Percentiles rank a stretch among this genome's conserved stretches.
phyloP scores from a whole-genome alignment of 2,113 vertebrate genomes.

The Clupea harengus region DNA sequence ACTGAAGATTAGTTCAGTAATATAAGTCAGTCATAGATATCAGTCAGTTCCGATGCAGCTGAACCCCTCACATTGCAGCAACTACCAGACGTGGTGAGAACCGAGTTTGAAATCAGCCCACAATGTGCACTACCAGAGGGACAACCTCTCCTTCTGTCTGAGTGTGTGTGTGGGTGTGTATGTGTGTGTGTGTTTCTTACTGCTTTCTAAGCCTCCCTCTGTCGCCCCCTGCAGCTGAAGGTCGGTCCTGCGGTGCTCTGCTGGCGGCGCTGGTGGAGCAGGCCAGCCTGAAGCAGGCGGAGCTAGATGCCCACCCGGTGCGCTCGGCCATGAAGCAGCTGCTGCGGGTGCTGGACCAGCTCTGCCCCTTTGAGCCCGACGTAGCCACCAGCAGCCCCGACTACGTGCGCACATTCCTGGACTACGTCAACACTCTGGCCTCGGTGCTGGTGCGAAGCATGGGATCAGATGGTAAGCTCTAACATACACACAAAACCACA shows the following conservation, averaged over 20 bases:
- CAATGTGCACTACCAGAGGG: not conserved
- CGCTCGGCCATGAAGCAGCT: constrained; percentile 81
- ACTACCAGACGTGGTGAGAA: not conserved
- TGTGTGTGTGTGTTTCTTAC: not conserved
- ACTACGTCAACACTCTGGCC: constrained; percentile 82
- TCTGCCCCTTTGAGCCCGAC: constrained; percentile 63
- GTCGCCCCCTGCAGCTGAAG: constrained; percentile 58
- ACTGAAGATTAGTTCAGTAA: too few relatives aligned
- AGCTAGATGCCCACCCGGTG: constrained; percentile 80
- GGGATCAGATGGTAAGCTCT: constrained; percentile 72
- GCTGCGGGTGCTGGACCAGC: constrained; percentile 76
- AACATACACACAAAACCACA: not conserved
- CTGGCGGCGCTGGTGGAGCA: constrained; percentile 81
- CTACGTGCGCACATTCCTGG: constrained; percentile 80
- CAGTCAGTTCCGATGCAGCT: too few relatives aligned
- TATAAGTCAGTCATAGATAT: not conserved
- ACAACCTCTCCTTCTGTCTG: not conserved
- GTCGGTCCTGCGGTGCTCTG: constrained; percentile 64
- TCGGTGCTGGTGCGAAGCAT: constrained; percentile 81
- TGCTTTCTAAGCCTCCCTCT: not conserved
- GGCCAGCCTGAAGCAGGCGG: constrained; percentile 74
- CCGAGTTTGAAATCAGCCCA: not conserved
- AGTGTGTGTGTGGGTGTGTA: not conserved
- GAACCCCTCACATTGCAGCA: not conserved
- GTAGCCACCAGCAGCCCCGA: constrained; percentile 56